Percentiles rank a stretch among this genome's conserved stretches.
Conservation (phyloP, 1,140 invertebrate genomes). For the Aphelinus atriplicis region DNA sequence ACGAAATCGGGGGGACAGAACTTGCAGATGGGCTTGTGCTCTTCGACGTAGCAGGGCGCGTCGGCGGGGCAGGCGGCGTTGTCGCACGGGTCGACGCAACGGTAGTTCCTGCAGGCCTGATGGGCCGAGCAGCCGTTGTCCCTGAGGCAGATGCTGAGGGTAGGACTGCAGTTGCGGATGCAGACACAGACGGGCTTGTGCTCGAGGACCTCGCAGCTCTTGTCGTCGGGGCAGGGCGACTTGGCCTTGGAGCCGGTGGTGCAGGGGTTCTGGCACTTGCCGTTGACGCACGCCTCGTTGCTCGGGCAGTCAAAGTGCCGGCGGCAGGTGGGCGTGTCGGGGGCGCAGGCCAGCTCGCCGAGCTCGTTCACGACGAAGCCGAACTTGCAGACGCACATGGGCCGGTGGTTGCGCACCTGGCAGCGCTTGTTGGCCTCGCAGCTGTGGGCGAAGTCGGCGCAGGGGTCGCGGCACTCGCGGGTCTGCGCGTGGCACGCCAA, state of each 20-base stretch:
- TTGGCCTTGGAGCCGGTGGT: slow-evolving; percentile 67
- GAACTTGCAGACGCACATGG: slow-evolving; percentile 88
- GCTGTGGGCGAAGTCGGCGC: slow-evolving; percentile 68
- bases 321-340: slow-evolving; percentile 80
- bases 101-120: slow-evolving; percentile 86
- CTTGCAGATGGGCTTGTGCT: slow-evolving; percentile 92
- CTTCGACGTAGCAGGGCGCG: slow-evolving; percentile 89
- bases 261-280: slow-evolving; percentile 88
- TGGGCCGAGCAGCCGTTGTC: slow-evolving; percentile 87
- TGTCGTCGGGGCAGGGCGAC: slow-evolving; percentile 75
- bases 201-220: slow-evolving; percentile 85
- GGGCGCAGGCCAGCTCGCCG: slow-evolving; percentile 85
- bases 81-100: slow-evolving; percentile 89
- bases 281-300: slow-evolving; percentile 83
- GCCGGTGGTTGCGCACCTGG: slow-evolving; percentile 84
- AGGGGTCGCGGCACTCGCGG: slow-evolving; percentile 83
- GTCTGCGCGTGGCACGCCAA: slow-evolving; percentile 75
- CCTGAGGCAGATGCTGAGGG: slow-evolving; percentile 86
- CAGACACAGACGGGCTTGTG: slow-evolving; percentile 88
- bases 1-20: slow-evolving; percentile 91
- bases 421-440: slow-evolving; percentile 86
- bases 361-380: slow-evolving; percentile 86
- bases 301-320: slow-evolving; percentile 85
- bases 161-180: slow-evolving; percentile 84
- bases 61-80: slow-evolving; percentile 81